Evolutionary conservation across 2,113 vertebrate genomes (phyloP).

Genomic region (Pluvialis apricaria): DNA sequence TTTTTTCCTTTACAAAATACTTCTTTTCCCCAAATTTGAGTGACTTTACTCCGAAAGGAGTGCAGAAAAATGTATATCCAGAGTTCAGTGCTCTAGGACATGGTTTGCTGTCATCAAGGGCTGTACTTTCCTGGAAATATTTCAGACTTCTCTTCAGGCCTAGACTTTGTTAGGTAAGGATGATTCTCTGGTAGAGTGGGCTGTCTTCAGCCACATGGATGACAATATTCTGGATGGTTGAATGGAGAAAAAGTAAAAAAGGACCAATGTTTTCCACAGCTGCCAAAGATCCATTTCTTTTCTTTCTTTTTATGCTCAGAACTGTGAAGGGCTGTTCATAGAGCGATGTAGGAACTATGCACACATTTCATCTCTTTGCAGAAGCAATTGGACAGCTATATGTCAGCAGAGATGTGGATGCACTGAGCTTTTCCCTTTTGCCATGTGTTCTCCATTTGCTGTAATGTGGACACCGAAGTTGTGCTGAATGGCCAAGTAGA

Average conservation of each 20-base stretch:
- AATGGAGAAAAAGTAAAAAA: neutral
- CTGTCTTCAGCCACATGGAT: neutral
- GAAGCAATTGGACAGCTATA: neutral
- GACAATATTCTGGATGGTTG: neutral
- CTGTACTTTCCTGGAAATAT: neutral
- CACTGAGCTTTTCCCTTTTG: neutral
- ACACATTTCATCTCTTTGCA: neutral
- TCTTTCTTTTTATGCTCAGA: neutral
- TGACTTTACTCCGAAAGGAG: neutral
- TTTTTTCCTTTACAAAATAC: neutral
- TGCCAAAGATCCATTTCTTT: neutral
- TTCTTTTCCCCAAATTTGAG: neutral
- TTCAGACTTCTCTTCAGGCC: neutral
- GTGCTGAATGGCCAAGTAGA: neutral
- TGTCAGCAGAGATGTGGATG: neutral
- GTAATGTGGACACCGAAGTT: neutral
- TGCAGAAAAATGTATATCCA: neutral
- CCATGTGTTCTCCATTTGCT: neutral
- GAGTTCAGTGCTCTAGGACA: neutral
- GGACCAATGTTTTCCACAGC: neutral
- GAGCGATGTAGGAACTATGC: neutral
- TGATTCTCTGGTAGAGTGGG: neutral
- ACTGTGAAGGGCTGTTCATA: neutral
- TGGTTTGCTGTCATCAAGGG: neutral
- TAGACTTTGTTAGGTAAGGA: neutral